Base-by-base conservation (phyloP, 1,140 invertebrate species). In the Wasmannia auropunctata region DNA sequence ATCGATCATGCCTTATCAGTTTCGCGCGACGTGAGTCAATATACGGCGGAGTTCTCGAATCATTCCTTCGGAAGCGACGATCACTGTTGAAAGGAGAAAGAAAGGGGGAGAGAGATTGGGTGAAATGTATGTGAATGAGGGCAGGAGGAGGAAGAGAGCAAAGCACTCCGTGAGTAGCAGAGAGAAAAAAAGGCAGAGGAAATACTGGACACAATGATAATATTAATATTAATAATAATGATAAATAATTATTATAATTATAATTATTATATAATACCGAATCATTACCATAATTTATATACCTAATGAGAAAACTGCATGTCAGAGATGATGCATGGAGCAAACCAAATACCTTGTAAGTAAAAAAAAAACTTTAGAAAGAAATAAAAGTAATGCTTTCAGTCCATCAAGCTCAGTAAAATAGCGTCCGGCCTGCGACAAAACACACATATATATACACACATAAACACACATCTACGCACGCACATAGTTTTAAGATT, bases 251-350 rank as follows among this genome's bases (percentile, higher is more conserved):
- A 92, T 92, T 91, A 88, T 91, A 85, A 92, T 92, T 88, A 92
- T 92, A 90, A 88, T 93, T 91, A 92, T 92, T 92, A 92, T 70
- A 79, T 94, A 93, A 91, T 95, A 94, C 91, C 91, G 94, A 94
- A 95, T 94, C 94, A 95, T 95, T 94, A 95, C 93, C 94, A 94
- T 95, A 95, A 95, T 95, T 95, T 95, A 95, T 95, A 95, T 94
- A 95, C 93, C 92, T 94, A 93, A 93, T 70, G 79, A 89, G 87
- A 88, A 88, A 93, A 92, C 90, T 93, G 88, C 91, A 93, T 91
- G 91, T 91, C 88, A 87, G 86, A 90, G 89, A n/a, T 90, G 88
- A 92, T 91, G 89, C 88, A 92, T 90, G 90, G 88, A 92, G 91
- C 60, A 92, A 94, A 94, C 93, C 94, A 94, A 95, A 94, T 94